Evolutionary conservation across 2,797 vertebrate species (phyloP).

Genomic region (Amphiprion clarkii): DNA sequence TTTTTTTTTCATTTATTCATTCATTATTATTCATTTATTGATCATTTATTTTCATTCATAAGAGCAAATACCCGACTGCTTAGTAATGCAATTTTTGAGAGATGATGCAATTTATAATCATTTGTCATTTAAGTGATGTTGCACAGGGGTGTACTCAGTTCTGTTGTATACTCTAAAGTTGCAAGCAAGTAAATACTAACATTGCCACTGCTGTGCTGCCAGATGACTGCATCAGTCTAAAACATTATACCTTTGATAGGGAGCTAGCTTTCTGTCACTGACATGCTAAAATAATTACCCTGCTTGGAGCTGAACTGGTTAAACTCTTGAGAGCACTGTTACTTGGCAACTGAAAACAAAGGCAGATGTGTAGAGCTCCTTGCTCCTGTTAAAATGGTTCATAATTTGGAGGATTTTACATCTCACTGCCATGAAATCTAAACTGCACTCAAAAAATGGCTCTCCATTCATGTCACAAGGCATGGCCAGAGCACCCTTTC

Average conservation of each 20-base stretch:
- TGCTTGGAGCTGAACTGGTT: neutral
- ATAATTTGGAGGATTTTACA: neutral
- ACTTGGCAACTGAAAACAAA: constrained; percentile 5
- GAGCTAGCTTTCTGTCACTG: neutral
- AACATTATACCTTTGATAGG: neutral
- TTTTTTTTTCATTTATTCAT: no score
- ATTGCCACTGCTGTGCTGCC: neutral
- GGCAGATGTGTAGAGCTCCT: neutral
- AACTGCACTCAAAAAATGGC: neutral
- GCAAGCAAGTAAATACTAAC: neutral
- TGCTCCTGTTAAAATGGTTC: constrained; percentile 6
- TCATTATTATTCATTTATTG: no score
- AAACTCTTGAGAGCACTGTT: neutral
- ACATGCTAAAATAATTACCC: neutral
- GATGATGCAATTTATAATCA: no score
- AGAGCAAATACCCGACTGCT: no score
- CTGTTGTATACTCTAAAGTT: neutral
- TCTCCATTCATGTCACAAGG: no score
- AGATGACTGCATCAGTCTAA: neutral
- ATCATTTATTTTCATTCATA: no score
- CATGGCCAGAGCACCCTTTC: no score
- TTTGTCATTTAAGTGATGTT: no score
- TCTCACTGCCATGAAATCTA: neutral
- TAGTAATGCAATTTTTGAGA: no score
- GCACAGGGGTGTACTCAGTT: no score